Evolutionary conservation across 2,113 vertebrate species (phyloP).

Genomic region (Eulacestoma nigropectus): DNA sequence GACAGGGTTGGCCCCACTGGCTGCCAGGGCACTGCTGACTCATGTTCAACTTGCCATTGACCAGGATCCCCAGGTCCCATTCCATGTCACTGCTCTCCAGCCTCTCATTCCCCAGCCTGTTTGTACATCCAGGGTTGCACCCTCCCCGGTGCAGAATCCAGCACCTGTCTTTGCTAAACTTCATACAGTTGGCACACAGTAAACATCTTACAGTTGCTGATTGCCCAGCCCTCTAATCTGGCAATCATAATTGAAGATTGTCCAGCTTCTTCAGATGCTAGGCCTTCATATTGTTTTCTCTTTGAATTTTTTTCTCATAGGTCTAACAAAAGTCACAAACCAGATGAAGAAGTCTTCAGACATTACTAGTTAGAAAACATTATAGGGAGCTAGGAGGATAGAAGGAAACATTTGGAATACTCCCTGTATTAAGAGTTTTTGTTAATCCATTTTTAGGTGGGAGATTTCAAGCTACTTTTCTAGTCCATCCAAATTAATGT

Average conservation of each 20-base stretch:
- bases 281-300: background rate
- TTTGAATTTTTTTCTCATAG: background rate
- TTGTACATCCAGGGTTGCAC: background rate
- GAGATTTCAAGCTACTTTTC: background rate
- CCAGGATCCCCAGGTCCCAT: background rate
- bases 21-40: background rate
- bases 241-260: background rate
- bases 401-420: background rate
- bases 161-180: background rate
- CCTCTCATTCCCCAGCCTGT: background rate
- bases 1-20: background rate
- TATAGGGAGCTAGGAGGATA: background rate
- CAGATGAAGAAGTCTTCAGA: background rate
- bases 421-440: background rate
- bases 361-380: background rate
- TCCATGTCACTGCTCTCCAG: background rate
- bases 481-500: background rate
- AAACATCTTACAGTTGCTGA: background rate
- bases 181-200: accelerated
- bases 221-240: background rate
- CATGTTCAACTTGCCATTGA: accelerated
- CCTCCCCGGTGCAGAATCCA: background rate
- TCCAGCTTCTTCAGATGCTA: background rate
- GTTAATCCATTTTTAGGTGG: background rate
- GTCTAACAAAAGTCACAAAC: background rate